Conservation (phyloP, 2,797 vertebrate genomes). For the Meda fulgida region DNA sequence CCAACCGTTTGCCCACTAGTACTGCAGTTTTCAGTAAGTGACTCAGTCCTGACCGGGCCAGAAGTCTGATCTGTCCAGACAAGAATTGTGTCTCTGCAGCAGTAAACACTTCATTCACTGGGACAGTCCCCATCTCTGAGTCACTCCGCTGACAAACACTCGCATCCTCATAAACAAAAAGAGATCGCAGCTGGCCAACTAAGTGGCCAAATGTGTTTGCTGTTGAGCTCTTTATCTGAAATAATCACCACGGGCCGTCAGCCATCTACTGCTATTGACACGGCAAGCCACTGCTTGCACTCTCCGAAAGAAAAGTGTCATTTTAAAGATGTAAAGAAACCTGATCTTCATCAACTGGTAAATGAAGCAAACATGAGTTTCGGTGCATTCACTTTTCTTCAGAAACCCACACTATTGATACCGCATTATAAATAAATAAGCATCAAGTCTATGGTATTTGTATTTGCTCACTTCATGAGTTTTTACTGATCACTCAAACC, state of each 20-base stretch:
- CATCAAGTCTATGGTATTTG: background rate
- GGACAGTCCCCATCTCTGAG: constrained; percentile 50
- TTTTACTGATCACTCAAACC: background rate
- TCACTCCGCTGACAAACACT: constrained; percentile 56
- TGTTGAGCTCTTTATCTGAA: background rate
- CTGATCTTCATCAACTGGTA: background rate
- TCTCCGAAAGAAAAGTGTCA: background rate
- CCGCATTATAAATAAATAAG: background rate
- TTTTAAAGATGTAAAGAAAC: background rate
- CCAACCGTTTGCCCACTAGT: background rate
- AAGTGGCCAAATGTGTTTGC: constrained; percentile 27
- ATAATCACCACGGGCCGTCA: background rate
- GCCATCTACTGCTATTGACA: background rate
- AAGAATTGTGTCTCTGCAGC: constrained; percentile 30
- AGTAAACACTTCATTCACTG: constrained; percentile 55
- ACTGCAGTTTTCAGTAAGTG: background rate
- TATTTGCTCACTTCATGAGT: background rate
- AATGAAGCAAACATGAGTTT: background rate
- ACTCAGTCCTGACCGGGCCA: background rate
- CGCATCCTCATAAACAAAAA: constrained; percentile 61
- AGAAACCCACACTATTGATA: background rate
- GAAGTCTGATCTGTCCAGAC: constrained; percentile 32
- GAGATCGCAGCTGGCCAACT: background rate
- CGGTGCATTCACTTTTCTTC: background rate
- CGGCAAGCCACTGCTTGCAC: background rate